Percentiles rank a stretch among this genome's conserved stretches.
Conservation (phyloP, 2,797 vertebrate species). For the Clarias platycephalus region DNA sequence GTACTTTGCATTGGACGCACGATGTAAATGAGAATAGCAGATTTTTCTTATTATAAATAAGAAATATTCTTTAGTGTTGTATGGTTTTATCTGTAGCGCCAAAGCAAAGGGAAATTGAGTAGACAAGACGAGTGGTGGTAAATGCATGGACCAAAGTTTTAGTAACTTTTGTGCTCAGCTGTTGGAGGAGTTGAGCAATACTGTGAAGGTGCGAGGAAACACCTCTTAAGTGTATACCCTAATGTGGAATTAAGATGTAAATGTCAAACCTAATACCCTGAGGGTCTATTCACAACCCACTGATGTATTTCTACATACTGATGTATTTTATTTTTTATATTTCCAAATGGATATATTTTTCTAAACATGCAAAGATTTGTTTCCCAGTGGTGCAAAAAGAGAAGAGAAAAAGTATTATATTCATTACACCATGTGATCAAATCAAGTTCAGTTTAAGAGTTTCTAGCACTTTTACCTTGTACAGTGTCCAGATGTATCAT, state of each 20-base stretch:
- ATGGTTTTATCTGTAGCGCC: neutral
- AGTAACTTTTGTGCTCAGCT: neutral
- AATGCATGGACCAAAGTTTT: neutral
- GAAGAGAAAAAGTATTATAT: neutral
- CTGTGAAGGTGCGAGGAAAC: neutral
- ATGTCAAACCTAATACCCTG: neutral
- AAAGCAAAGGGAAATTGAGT: neutral
- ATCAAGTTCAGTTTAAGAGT: neutral
- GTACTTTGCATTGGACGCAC: neutral
- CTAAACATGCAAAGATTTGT: neutral
- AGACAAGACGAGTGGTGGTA: neutral
- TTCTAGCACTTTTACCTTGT: neutral
- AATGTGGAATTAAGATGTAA: neutral
- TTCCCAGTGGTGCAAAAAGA: neutral
- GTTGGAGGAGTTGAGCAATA: neutral
- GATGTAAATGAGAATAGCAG: neutral
- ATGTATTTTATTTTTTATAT: neutral
- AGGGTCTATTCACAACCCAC: neutral
- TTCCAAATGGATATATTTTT: neutral
- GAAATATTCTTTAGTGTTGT: neutral
- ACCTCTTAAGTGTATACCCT: neutral
- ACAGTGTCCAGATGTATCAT: neutral
- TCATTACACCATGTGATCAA: neutral
- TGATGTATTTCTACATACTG: neutral
- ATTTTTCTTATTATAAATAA: neutral